Evolutionary conservation across 2,888 invertebrate species (phyloP).

Genomic region (Megastigmus dorsalis): DNA sequence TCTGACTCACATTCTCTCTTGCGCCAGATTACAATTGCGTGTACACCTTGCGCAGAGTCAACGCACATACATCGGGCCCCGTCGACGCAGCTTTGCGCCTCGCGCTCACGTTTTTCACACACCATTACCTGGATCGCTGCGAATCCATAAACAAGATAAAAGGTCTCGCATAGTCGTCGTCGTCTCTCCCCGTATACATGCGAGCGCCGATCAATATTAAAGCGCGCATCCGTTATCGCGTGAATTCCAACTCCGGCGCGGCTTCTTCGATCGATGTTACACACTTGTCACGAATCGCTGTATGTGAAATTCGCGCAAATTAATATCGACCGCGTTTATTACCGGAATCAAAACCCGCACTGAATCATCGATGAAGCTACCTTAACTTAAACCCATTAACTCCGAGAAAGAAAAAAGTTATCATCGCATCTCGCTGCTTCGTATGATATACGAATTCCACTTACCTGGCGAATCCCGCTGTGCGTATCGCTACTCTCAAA

Average conservation of each 20-base stretch:
- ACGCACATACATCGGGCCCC: not conserved
- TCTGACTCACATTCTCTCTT: conserved; percentile 25
- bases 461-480: not conserved
- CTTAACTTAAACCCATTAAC: too few relatives aligned
- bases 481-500: not conserved
- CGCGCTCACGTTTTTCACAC: not conserved
- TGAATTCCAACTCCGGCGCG: too few relatives aligned
- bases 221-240: conserved; percentile 5
- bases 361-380: too few relatives aligned
- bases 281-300: too few relatives aligned
- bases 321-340: too few relatives aligned
- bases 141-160: conserved; percentile 25
- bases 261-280: too few relatives aligned
- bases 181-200: too few relatives aligned
- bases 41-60: not conserved
- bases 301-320: too few relatives aligned
- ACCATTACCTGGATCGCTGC: not conserved
- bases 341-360: too few relatives aligned
- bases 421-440: too few relatives aligned
- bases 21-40: conserved; percentile 30
- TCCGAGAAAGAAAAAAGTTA: too few relatives aligned
- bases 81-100: not conserved
- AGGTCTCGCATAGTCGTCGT: not conserved
- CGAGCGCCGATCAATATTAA: conserved; percentile 34
- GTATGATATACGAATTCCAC: not conserved